phyloP scores from a whole-genome alignment of 2,113 vertebrate species.

The Muntiacus muntjak region DNA sequence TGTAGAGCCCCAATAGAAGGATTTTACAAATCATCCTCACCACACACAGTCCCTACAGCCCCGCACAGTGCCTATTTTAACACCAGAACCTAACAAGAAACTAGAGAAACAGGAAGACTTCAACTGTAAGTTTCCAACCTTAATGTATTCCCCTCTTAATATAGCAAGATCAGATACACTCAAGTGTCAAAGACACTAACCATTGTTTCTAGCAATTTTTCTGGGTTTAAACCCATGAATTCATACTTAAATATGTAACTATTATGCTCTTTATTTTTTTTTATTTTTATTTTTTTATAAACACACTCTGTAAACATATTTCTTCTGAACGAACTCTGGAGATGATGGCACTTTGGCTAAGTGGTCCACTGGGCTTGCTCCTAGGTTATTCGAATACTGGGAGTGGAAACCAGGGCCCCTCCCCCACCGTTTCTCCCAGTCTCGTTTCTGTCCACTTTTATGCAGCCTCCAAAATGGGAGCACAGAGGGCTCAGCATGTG shows the following conservation, averaged over 20 bases:
- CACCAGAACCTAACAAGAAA: background rate
- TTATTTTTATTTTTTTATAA: background rate
- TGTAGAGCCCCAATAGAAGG: background rate
- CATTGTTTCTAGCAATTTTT: background rate
- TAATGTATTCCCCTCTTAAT: background rate
- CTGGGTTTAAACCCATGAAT: background rate
- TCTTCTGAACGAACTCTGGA: background rate
- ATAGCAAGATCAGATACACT: background rate
- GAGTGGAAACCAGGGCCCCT: background rate
- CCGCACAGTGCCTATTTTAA: background rate
- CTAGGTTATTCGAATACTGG: background rate
- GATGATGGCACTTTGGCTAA: background rate
- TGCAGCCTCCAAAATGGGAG: background rate
- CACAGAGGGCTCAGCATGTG: too few relatives aligned
- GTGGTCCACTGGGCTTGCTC: background rate
- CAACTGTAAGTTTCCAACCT: background rate
- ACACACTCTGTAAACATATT: background rate
- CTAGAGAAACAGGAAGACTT: background rate
- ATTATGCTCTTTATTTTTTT: background rate
- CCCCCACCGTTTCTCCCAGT: accelerated
- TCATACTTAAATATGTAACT: background rate
- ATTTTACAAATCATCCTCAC: background rate
- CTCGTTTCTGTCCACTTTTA: background rate
- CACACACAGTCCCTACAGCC: background rate
- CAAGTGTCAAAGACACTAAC: background rate